phyloP scores from a whole-genome alignment of 1,140 invertebrate genomes.

The Euwallacea similis region DNA sequence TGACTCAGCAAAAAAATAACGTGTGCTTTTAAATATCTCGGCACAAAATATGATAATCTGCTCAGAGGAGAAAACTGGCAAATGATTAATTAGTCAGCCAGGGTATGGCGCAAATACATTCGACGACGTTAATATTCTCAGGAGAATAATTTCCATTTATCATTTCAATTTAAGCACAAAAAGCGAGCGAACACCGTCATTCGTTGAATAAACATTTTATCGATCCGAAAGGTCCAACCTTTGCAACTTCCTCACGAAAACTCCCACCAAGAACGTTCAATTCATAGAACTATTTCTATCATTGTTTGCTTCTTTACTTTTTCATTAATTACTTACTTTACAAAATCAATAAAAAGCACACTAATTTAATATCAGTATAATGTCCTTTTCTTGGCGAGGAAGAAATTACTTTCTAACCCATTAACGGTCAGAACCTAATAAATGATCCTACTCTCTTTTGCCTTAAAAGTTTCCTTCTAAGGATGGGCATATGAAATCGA shows the following conservation, averaged over 20 bases:
- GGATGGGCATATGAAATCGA: too few species aligned
- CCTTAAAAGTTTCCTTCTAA: conserved; percentile 4
- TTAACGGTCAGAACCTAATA: conserved; percentile 14
- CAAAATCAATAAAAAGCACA: conserved; percentile 7
- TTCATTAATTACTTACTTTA: conserved; percentile 5
- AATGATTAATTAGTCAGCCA: conserved; percentile 13
- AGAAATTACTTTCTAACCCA: conserved; percentile 12
- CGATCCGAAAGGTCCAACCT: not conserved
- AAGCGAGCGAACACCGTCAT: conserved; percentile 14
- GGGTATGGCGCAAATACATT: not conserved
- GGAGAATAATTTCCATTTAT: conserved; percentile 12
- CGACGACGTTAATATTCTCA: conserved; percentile 6
- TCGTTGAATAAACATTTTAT: conserved; percentile 4
- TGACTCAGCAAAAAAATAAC: too few species aligned
- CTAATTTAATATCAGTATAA: conserved; percentile 14
- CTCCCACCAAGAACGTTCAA: not conserved
- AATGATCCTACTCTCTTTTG: not conserved
- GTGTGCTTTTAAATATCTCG: too few species aligned
- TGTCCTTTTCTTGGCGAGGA: not conserved
- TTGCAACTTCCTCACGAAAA: too few species aligned
- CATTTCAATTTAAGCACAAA: conserved; percentile 1
- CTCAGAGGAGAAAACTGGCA: not conserved
- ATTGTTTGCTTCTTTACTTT: not conserved
- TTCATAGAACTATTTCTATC: not conserved
- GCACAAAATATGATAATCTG: conserved; percentile 2